Percentiles rank a stretch among this genome's conserved stretches.
These are phyloP conservation scores for Aphidius ervi DNA, from an alignment of 1,140 invertebrate species.

Conservation along the genomic window DNA sequence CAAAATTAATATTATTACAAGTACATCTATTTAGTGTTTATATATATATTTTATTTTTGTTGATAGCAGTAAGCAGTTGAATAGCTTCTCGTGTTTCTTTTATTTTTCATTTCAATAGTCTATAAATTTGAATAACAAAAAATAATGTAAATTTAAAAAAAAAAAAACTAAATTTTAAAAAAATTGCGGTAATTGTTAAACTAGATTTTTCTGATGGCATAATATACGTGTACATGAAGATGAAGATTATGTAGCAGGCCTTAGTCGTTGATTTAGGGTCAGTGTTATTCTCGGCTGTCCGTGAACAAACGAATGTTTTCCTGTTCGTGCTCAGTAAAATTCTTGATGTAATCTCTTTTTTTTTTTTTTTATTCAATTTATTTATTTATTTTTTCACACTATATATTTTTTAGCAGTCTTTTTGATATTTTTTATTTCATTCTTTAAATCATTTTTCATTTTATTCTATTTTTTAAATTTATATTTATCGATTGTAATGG, in stretches of 20 bases:
- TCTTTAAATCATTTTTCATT: neutral
- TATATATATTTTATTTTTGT: too few species aligned
- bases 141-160: neutral
- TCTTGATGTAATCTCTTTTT: conserved; percentile 26
- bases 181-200: neutral
- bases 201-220: too few species aligned
- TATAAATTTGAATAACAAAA: too few species aligned
- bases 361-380: conserved; percentile 1
- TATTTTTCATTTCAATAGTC: conserved; percentile 4
- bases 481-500: neutral
- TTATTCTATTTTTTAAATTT: neutral
- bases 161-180: too few species aligned
- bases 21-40: too few species aligned
- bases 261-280: conserved; percentile 30
- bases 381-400: conserved; percentile 16
- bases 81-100: neutral
- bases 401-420: neutral
- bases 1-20: too few species aligned
- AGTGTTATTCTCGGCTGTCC: conserved; percentile 29
- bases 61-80: too few species aligned
- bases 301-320: conserved; percentile 36
- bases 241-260: conserved; percentile 23
- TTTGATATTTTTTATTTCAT: conserved; percentile 14
- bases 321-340: conserved; percentile 31
- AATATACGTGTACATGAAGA: conserved; percentile 18